Base-by-base conservation (phyloP, 2,113 vertebrate species). In the Percopsis transmontana region DNA sequence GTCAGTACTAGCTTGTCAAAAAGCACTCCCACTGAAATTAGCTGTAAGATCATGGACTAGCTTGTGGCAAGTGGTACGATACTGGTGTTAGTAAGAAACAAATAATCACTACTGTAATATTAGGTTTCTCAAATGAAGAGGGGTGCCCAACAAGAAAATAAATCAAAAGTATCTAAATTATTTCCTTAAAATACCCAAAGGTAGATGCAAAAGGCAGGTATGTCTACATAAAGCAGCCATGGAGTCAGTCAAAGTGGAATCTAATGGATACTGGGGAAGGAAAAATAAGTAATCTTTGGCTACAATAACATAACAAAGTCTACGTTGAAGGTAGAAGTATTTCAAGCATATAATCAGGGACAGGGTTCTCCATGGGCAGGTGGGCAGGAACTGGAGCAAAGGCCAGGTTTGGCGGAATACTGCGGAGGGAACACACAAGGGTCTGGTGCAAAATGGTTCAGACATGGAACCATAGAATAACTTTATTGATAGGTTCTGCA, bases 401-500 rank as follows among this genome's bases (percentile, higher is more conserved):
- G 18, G 62, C 66, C 42, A 62, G 76, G 57, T 68, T 72, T 80
- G 70, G 75, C 66, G 76, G 79, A 76, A 72, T 42, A 67, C 85
- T 85, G 85, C 73, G 76, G 84, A 90, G 88, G 87, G 88, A 90
- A 91, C 87, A 91, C 89, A 91, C 87, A 89, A 72, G 85, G 89
- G 85, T 88, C 81, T 90, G 85, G 79, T 89, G 85, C 62, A 81
- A 81, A 16, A 76, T 54, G 72, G 88, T 81, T 90, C 85, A 79
- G 72, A 83, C 88, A 89, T 66, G 33, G 87, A 91, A 89, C 85
- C 87, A 80, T 81, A 76, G 64, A 87, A 87, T 69, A 88, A 79
- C 84, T 91, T 91, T 91, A 91, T 91, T 90, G 85, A 91, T 80
- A 90, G 89, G 88, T 85, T 89, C 84, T 90, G 87, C 80, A 89